Evolutionary conservation across 2,113 vertebrate species (phyloP).

Genomic region (Zosterops lateralis): DNA sequence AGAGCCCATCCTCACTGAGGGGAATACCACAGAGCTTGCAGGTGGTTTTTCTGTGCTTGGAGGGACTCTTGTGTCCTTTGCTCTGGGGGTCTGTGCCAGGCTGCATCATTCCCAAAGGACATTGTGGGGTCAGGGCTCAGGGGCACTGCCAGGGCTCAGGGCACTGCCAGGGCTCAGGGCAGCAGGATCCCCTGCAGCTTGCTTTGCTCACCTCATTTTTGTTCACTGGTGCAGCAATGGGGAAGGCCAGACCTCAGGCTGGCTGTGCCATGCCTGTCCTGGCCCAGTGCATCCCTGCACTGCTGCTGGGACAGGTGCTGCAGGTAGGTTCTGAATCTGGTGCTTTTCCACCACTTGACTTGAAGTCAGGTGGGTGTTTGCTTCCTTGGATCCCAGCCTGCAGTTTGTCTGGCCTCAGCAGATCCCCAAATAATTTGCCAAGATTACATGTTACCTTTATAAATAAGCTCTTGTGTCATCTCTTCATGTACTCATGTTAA

Average conservation of each 20-base stretch:
- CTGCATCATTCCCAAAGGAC: accelerated
- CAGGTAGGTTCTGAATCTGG: not conserved
- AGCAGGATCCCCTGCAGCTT: accelerated
- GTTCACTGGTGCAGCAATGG: not conserved
- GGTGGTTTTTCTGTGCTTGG: not conserved
- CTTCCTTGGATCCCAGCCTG: not conserved
- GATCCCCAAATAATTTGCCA: not conserved
- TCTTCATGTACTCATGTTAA: not conserved
- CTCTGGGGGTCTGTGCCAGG: not conserved
- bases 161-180: not conserved
- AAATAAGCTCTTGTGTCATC: not conserved
- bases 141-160: not conserved
- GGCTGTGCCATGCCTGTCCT: not conserved
- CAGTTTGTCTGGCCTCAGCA: not conserved
- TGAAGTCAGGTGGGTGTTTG: not conserved
- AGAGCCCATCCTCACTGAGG: not conserved
- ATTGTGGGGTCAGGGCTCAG: too few relatives aligned
- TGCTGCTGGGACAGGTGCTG: not conserved
- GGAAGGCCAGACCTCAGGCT: not conserved
- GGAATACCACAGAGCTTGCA: accelerated
- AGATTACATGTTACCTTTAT: not conserved
- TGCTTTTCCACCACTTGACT: not conserved
- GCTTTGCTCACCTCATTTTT: too few relatives aligned
- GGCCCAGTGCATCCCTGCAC: not conserved
- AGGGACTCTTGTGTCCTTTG: accelerated